phyloP scores from a whole-genome alignment of 2,888 invertebrate species.

The Caenorhabditis sp. region DNA sequence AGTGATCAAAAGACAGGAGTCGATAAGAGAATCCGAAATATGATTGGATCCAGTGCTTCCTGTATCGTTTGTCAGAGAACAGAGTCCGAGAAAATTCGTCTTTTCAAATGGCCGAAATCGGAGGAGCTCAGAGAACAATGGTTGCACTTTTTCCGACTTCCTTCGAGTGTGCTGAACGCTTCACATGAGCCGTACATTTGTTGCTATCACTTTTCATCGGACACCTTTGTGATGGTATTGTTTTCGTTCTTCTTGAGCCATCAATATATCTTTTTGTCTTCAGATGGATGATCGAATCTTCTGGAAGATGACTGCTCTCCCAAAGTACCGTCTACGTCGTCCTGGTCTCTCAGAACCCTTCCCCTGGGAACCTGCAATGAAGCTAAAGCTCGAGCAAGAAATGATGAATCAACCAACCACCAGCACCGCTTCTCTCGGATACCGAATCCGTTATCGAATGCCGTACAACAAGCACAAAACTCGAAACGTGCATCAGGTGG shows the following conservation, averaged over 20 bases:
- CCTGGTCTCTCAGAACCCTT: slow-evolving; percentile 57
- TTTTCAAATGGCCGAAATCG: slow-evolving; percentile 66
- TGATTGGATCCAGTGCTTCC: slow-evolving; percentile 21
- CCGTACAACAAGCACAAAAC: slow-evolving; percentile 56
- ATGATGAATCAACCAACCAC: slow-evolving; percentile 1
- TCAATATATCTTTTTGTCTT: no score
- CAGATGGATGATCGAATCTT: slow-evolving; percentile 61
- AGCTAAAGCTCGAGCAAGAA: slow-evolving; percentile 25
- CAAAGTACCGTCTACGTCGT: slow-evolving; percentile 58
- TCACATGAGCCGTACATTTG: slow-evolving; percentile 56
- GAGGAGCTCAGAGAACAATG: slow-evolving; percentile 58
- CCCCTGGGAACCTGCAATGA: slow-evolving; percentile 55
- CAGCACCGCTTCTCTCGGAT: slow-evolving; percentile 6
- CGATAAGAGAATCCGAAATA: slow-evolving; percentile 40
- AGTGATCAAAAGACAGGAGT: slow-evolving; percentile 27
- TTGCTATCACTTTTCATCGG: slow-evolving; percentile 63
- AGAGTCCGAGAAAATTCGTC: slow-evolving; percentile 62
- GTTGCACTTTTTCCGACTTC: slow-evolving; percentile 60
- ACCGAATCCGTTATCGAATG: slow-evolving; percentile 57
- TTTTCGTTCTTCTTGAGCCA: neutral
- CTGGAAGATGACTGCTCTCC: slow-evolving; percentile 64
- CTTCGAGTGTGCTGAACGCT: slow-evolving; percentile 3
- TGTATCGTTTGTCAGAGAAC: slow-evolving; percentile 60
- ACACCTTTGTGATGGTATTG: slow-evolving; percentile 61
- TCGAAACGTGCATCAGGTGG: slow-evolving; percentile 68